These are phyloP conservation scores for Thamnophis sirtalis DNA, from an alignment of 2,113 vertebrate species.

Conservation along the genomic window DNA sequence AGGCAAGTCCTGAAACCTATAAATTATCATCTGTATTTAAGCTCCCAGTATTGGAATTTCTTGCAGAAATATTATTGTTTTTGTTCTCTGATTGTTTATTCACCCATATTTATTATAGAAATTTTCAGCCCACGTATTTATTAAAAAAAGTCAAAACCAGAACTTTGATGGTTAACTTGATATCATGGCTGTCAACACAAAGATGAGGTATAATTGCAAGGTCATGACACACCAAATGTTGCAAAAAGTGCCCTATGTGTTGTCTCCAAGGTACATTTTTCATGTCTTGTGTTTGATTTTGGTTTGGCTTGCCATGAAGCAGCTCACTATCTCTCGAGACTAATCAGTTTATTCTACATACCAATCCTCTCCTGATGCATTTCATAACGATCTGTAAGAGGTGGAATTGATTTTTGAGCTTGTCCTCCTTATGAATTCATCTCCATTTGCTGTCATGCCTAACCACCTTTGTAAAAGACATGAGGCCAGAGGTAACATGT, in stretches of 20 bases:
- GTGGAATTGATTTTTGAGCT: slow-evolving; percentile 47
- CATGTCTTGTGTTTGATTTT: slow-evolving; percentile 41
- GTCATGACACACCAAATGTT: not conserved
- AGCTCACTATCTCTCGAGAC: slow-evolving; percentile 42
- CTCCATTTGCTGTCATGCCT: slow-evolving; percentile 51
- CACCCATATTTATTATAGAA: not conserved
- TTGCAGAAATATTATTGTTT: not conserved
- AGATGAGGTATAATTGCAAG: not conserved
- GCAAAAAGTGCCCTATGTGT: not conserved
- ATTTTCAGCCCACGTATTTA: not conserved
- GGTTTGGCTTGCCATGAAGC: slow-evolving; percentile 41
- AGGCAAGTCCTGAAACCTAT: not conserved
- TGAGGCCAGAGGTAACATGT: slow-evolving; percentile 50
- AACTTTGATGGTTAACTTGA: not conserved
- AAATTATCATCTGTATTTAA: not conserved
- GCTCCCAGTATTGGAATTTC: not conserved
- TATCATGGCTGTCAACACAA: not conserved
- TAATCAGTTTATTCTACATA: slow-evolving; percentile 69
- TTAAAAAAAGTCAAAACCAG: not conserved
- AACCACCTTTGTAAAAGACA: slow-evolving; percentile 43
- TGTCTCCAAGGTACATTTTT: slow-evolving; percentile 20
- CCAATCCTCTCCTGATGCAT: slow-evolving; percentile 68
- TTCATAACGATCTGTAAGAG: slow-evolving; percentile 69
- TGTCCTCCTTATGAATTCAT: slow-evolving; percentile 43
- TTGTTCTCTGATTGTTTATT: not conserved